A percentile compares a stretch with the other conserved stretches of the same genome.
These are phyloP conservation scores for Falcaria lacertinaria DNA, from an alignment of 2,888 invertebrate genomes.

Conservation along the genomic window DNA sequence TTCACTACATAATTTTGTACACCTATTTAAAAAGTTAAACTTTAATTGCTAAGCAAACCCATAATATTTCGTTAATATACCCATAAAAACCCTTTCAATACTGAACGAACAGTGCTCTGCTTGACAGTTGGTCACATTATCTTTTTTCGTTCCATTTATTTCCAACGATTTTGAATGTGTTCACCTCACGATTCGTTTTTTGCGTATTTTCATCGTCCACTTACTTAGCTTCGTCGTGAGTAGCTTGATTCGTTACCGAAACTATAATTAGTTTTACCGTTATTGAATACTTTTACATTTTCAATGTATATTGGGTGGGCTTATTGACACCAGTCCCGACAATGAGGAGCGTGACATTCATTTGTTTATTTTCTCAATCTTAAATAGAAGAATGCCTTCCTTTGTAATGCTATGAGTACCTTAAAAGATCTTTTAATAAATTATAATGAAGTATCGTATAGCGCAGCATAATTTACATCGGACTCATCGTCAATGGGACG, in stretches of 20 bases:
- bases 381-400: conserved; percentile 17
- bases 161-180: conserved; percentile 49
- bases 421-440: not conserved
- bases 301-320: conserved; percentile 47
- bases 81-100: not conserved
- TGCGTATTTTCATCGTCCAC: conserved; percentile 51
- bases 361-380: conserved; percentile 51
- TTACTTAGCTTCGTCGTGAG: conserved; percentile 61
- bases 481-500: not conserved
- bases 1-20: too few relatives aligned
- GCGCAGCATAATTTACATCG: not conserved
- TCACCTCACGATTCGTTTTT: conserved; percentile 63
- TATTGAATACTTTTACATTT: conserved; percentile 58
- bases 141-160: conserved; percentile 42
- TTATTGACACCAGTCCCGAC: conserved; percentile 39
- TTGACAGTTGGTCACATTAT: conserved; percentile 37
- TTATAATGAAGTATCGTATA: not conserved
- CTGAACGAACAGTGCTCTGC: conserved; percentile 10
- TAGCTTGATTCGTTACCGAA: conserved; percentile 63
- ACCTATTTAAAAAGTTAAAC: too few relatives aligned
- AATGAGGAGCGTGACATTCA: conserved; percentile 50
- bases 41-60: not conserved
- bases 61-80: not conserved
- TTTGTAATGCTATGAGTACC: conserved; percentile 1
- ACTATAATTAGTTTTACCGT: conserved; percentile 72